Percentiles rank a stretch among this genome's conserved stretches.
Evolutionary conservation across 2,797 vertebrate species (phyloP).

Genomic region (Sternarchorhynchus goeldii): DNA sequence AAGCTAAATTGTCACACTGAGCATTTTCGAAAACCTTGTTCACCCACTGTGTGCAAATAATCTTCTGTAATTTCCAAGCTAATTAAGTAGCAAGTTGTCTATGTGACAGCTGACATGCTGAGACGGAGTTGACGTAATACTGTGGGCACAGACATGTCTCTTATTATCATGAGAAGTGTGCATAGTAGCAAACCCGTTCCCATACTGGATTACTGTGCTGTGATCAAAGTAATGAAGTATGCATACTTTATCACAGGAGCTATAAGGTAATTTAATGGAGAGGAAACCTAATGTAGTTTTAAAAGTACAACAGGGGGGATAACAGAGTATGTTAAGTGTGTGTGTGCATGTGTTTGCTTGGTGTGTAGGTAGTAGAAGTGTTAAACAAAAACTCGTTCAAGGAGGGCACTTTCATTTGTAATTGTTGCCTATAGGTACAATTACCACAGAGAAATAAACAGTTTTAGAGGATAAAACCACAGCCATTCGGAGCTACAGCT

Average conservation of each 20-base stretch:
- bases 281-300: conserved; percentile 1
- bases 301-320: background rate
- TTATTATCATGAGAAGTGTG: conserved; percentile 12
- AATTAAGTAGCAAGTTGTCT: conserved; percentile 22
- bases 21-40: conserved; percentile 17
- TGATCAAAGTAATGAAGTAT: conserved; percentile 17
- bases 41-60: conserved; percentile 23
- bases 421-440: background rate
- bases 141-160: background rate
- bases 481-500: background rate
- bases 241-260: background rate
- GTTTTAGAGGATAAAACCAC: background rate
- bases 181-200: background rate
- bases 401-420: background rate
- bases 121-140: background rate
- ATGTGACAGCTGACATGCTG: conserved; percentile 11
- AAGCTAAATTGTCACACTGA: conserved; percentile 21
- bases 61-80: conserved; percentile 20
- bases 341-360: background rate
- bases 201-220: background rate
- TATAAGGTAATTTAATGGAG: conserved; percentile 18
- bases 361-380: background rate
- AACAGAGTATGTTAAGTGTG: too few relatives aligned
- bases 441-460: conserved; percentile 4
- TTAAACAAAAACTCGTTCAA: background rate